Evolutionary conservation across 2,797 vertebrate species (phyloP).

Genomic region (Champsocephalus esox): DNA sequence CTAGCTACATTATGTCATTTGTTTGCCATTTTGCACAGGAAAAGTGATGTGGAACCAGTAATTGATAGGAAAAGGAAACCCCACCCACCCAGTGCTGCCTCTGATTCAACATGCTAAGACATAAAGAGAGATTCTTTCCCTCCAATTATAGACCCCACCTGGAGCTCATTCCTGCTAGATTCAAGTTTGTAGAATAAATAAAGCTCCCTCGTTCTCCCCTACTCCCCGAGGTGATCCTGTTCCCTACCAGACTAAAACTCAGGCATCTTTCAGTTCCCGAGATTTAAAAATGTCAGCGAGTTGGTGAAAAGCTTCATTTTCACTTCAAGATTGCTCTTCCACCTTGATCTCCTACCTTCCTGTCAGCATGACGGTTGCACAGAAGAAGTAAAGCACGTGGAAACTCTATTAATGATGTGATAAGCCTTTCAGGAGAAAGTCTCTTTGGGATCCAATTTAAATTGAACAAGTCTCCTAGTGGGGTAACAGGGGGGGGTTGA

Average conservation of each 20-base stretch:
- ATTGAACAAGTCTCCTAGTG: conserved; percentile 41
- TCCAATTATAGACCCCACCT: conserved; percentile 5
- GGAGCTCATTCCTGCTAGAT: conserved; percentile 13
- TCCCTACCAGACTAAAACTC: conserved; percentile 44
- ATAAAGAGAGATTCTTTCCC: neutral
- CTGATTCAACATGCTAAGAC: neutral
- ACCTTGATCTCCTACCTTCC: conserved; percentile 5
- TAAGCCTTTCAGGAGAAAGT: conserved; percentile 38
- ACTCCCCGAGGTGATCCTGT: conserved; percentile 20
- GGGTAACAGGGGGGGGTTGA: neutral
- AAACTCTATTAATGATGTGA: conserved; percentile 43
- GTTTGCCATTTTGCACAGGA: neutral
- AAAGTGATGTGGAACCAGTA: neutral
- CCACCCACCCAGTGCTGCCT: neutral
- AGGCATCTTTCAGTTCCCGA: conserved; percentile 16
- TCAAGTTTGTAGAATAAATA: conserved; percentile 32
- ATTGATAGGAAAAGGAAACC: neutral
- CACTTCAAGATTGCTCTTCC: conserved; percentile 26
- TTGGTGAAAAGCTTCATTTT: conserved; percentile 37
- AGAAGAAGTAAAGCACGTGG: conserved; percentile 10
- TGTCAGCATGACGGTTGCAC: conserved; percentile 20
- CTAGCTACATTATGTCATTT: neutral
- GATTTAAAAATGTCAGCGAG: conserved; percentile 36
- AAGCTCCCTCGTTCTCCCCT: conserved; percentile 9
- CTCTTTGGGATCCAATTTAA: conserved; percentile 53